Conservation (phyloP, 2,888 invertebrate species). For the Lymantria monacha region DNA sequence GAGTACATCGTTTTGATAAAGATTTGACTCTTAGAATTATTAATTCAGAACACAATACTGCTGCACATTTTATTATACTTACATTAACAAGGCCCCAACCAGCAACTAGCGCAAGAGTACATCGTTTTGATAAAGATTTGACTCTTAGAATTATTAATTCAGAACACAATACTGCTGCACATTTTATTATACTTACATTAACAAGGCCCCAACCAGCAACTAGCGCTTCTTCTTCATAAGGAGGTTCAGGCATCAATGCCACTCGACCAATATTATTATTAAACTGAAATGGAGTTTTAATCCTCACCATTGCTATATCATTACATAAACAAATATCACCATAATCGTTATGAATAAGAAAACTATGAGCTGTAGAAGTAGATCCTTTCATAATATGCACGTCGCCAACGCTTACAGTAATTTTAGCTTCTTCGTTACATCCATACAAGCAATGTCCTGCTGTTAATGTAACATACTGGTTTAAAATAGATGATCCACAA, state of each 20-base stretch:
- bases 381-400: neutral
- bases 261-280: constrained; percentile 37
- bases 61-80: constrained; percentile 17
- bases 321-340: constrained; percentile 16
- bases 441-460: constrained; percentile 34
- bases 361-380: neutral
- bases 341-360: constrained; percentile 29
- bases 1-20: no score
- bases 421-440: constrained; percentile 3
- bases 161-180: no score
- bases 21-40: no score
- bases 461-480: constrained; percentile 35
- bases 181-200: constrained; percentile 35
- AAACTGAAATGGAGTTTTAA: constrained; percentile 29
- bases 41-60: no score
- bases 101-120: constrained; percentile 36
- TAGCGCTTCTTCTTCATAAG: constrained; percentile 6
- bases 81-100: constrained; percentile 54
- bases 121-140: no score
- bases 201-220: constrained; percentile 53
- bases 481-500: constrained; percentile 39
- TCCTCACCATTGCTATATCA: constrained; percentile 40
- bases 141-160: no score
- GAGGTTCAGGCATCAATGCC: constrained; percentile 26
- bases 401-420: constrained; percentile 11